Percentiles rank a stretch among this genome's conserved stretches.
phyloP scores from a whole-genome alignment of 2,113 vertebrate species.

The Pionites leucogaster region DNA sequence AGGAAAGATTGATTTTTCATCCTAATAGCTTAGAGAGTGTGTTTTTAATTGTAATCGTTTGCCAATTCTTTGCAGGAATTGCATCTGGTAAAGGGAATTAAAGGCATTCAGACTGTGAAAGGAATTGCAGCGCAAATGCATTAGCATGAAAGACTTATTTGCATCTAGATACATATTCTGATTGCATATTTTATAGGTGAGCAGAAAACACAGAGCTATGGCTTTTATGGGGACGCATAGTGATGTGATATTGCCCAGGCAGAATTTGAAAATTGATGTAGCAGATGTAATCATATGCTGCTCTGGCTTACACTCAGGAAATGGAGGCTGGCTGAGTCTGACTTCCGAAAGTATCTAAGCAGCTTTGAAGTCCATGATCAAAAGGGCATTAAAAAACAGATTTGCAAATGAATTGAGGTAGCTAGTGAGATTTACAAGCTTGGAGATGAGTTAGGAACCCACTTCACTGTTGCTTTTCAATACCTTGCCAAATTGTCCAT shows the following conservation, averaged over 20 bases:
- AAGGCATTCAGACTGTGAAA: constrained; percentile 29
- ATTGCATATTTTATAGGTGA: constrained; percentile 19
- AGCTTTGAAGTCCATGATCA: neutral
- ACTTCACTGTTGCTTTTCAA: neutral
- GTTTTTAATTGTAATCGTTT: neutral
- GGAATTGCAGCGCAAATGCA: neutral
- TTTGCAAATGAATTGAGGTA: neutral
- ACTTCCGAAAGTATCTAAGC: neutral
- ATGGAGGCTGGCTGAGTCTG: neutral
- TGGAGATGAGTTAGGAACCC: neutral
- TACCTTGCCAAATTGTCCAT: neutral
- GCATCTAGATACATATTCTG: constrained; percentile 4
- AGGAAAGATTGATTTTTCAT: neutral
- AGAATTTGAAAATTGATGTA: neutral
- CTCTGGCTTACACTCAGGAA: neutral
- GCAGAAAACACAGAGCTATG: neutral
- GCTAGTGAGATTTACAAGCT: neutral
- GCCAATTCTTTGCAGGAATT: constrained; percentile 9
- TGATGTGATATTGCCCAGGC: neutral
- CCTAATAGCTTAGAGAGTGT: neutral
- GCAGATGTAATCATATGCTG: neutral
- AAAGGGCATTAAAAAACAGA: neutral
- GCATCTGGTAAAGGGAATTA: constrained; percentile 17
- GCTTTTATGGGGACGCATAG: neutral
- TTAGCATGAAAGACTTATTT: constrained; percentile 9